Evolutionary conservation across 2,113 vertebrate species (phyloP), one percentile per base, ranked within the genome.

Genomic region (Papio anubis): DNA sequence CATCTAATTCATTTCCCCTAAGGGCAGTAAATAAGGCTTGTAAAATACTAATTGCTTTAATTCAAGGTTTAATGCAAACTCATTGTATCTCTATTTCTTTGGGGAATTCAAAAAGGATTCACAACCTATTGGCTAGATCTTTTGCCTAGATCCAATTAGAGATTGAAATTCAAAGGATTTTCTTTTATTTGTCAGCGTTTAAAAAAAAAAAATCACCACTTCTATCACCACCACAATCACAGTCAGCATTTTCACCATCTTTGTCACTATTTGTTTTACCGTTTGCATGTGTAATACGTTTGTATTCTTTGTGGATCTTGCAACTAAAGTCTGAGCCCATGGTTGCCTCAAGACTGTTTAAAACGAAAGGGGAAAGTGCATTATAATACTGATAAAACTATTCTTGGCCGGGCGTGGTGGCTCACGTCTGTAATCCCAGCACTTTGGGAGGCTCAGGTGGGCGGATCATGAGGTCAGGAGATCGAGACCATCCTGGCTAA

Each of bases 11-110:
- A 93, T 90, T 94, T 40, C 32, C 57, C 70, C 55, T 82, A 94
- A 93, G n/a, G 85, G 30, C 23, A 93, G n/a, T 86, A 97, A 97
- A 96, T 92, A 97, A 92, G 8, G 81, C 72, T 96, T 90, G 57
- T 86, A 90, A 96, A 95, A 82, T 96, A 76, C 64, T 83, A 66
- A 96, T 88, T 97, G 84, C 66, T 93, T 98, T 97, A 90, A 96
- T 95, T 94, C 80, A 94, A 96, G 45, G 68, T 79, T 97, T 90
- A 93, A 90, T 85, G 38, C n/a, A 91, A 95, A 96, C 75, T 8
- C 23, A 40, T 43, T 93, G 25, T 61, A 83, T 89, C 18, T 90
- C n/a, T 83, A 17, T 90, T 96, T 95, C 38, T 76, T 27, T 92
- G 32, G 48, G 70, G 52, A 94, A 59, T 96, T 93, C 52, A 92